Evolutionary conservation across 2,888 invertebrate species (phyloP).

Genomic region (Rotaria socialis): DNA sequence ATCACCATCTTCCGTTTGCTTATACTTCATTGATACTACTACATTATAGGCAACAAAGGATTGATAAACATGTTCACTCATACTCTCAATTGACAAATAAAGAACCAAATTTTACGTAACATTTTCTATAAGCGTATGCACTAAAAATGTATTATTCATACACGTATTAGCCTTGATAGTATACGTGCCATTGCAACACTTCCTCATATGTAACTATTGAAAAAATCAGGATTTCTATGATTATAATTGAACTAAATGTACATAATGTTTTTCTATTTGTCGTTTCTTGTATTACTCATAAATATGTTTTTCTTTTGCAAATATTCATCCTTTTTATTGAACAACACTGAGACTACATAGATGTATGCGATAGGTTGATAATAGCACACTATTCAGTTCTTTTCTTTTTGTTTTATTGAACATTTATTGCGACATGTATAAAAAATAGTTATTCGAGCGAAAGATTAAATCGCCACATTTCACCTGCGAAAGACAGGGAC

Average conservation of each 20-base stretch:
- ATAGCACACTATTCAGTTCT: neutral
- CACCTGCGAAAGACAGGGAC: neutral
- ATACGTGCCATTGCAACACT: neutral
- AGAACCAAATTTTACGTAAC: neutral
- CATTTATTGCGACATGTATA: neutral
- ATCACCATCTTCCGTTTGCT: neutral
- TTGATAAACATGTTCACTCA: neutral
- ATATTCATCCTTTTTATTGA: no score
- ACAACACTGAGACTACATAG: no score
- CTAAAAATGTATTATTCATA: neutral
- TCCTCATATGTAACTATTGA: neutral
- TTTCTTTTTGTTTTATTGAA: neutral
- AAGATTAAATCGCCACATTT: slow-evolving; percentile 14
- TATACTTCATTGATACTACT: neutral
- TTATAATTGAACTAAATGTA: neutral
- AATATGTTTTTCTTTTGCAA: neutral
- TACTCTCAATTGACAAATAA: neutral
- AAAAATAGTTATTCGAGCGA: neutral
- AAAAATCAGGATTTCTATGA: neutral
- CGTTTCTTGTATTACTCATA: neutral
- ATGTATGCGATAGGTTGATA: neutral
- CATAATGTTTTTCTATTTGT: neutral
- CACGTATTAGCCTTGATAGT: neutral
- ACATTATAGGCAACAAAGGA: neutral
- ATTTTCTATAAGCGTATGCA: neutral